phyloP scores from a whole-genome alignment of 2,888 invertebrate genomes.

The Ectemnius continuus region DNA sequence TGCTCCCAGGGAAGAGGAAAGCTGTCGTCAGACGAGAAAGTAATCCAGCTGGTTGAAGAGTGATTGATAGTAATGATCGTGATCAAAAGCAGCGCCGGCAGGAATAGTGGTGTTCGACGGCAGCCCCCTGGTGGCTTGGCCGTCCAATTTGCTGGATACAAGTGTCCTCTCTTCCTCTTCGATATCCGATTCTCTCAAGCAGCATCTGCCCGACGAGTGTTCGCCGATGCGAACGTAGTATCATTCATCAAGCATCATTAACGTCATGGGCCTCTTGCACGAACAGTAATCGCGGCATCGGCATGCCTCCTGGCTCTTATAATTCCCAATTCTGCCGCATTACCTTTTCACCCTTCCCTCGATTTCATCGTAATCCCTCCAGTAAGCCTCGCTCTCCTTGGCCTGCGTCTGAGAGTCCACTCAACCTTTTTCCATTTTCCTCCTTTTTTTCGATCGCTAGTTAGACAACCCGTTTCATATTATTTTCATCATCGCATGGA shows the following conservation, averaged over 20 bases:
- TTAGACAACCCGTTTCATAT: neutral
- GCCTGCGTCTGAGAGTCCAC: neutral
- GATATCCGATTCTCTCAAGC: constrained; percentile 46
- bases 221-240: constrained; percentile 35
- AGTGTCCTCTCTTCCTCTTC: constrained; percentile 31
- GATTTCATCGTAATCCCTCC: neutral
- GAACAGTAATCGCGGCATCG: constrained; percentile 15
- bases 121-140: neutral
- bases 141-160: constrained; percentile 21
- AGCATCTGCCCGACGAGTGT: constrained; percentile 31
- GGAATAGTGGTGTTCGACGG: too few species aligned
- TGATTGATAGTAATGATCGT: too few species aligned
- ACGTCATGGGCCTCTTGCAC: constrained; percentile 22
- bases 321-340: constrained; percentile 32
- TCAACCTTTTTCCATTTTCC: constrained; percentile 1
- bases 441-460: neutral
- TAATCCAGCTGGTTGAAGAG: too few species aligned
- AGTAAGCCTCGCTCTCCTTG: neutral
- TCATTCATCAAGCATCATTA: constrained; percentile 49
- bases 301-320: constrained; percentile 32
- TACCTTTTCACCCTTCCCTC: neutral
- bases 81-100: too few species aligned
- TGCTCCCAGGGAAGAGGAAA: too few species aligned
- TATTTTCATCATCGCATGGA: neutral
- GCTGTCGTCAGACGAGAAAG: too few species aligned